Conservation (phyloP, 2,888 invertebrate species). For the Ectemnius lituratus region DNA sequence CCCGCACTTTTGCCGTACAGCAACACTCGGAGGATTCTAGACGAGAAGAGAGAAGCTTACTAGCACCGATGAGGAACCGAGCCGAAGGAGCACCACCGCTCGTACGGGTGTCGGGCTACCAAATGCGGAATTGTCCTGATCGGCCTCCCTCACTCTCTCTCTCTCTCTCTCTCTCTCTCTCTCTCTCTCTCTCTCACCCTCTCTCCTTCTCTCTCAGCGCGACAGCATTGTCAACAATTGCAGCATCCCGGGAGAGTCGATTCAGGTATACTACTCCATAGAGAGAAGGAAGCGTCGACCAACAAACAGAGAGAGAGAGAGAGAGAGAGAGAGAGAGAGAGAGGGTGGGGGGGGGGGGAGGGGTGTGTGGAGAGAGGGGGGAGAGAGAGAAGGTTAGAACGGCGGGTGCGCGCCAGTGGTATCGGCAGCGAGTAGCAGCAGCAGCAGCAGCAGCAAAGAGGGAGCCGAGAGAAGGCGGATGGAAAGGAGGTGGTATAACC, state of each 20-base stretch:
- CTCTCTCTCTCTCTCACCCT: constrained; percentile 56
- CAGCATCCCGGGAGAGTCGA: constrained; percentile 70
- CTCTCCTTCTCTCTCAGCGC: constrained; percentile 47
- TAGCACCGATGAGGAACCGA: constrained; percentile 26
- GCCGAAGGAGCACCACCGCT: constrained; percentile 38
- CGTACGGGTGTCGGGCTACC: constrained; percentile 60
- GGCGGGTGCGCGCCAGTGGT: too few species aligned
- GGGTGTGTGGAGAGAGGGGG: too few species aligned
- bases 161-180: constrained; percentile 52
- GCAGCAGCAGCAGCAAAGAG: constrained; percentile 53
- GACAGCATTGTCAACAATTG: constrained; percentile 73
- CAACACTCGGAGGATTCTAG: too few species aligned
- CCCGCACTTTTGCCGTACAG: constrained; percentile 40
- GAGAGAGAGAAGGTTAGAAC: too few species aligned
- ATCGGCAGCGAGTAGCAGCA: constrained; percentile 42
- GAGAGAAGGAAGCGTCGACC: too few species aligned
- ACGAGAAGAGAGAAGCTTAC: too few species aligned
- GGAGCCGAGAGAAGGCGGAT: constrained; percentile 55
- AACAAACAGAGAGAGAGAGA: too few species aligned
- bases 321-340: too few species aligned
- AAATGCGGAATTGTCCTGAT: constrained; percentile 61
- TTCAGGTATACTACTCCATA: constrained; percentile 55
- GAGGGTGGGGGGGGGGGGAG: too few species aligned
- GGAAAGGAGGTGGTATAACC: constrained; percentile 17
- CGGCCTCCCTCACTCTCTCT: constrained; percentile 38